A percentile compares a stretch with the other conserved stretches of the same genome.
These are phyloP conservation scores for Hemaris fuciformis DNA, from an alignment of 2,888 invertebrate species.

Conservation along the genomic window DNA sequence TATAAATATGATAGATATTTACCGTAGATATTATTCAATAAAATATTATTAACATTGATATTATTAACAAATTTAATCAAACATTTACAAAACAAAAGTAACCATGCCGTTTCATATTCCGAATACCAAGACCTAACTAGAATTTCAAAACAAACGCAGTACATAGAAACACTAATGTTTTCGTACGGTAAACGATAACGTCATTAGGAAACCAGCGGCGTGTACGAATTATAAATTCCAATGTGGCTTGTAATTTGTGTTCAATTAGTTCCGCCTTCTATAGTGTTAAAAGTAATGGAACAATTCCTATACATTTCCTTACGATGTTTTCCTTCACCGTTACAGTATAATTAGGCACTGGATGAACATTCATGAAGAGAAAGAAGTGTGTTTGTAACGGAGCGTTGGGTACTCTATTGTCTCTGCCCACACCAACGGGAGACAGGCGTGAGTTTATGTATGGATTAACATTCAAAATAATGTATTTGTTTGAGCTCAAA, in stretches of 20 bases:
- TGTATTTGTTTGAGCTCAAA: no score
- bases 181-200: not conserved
- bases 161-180: not conserved
- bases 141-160: not conserved
- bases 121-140: not conserved
- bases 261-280: not conserved
- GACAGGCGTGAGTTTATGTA: not conserved
- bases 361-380: no score
- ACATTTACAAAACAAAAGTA: not conserved
- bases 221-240: not conserved
- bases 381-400: no score
- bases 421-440: no score
- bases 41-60: no score
- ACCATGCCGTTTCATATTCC: not conserved
- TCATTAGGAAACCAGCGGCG: not conserved
- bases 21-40: no score
- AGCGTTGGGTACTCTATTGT: no score
- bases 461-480: not conserved
- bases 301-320: not conserved
- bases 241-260: not conserved
- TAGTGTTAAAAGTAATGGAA: not conserved
- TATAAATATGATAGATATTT: no score
- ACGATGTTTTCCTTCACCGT: not conserved
- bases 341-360: not conserved
- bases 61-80: no score